Evolutionary conservation across 2,888 invertebrate genomes (phyloP), one percentile per base, ranked within the genome.

Genomic region (Prosopocoilus inquinatus): DNA sequence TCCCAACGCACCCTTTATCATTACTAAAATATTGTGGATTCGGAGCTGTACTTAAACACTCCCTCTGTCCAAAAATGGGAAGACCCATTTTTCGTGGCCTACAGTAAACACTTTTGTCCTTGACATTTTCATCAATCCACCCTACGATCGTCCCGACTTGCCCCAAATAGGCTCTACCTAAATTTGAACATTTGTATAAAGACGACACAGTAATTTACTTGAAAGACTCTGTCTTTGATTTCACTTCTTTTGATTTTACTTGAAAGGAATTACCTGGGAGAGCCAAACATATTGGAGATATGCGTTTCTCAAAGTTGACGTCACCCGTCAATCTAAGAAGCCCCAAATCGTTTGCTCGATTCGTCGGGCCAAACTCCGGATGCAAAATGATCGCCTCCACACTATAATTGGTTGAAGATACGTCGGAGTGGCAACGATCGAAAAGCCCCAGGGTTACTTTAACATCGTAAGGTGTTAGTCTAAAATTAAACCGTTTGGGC

Each of bases 241-340:
- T n/a, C n/a, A n/a, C n/a, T n/a, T n/a, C n/a, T n/a, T n/a, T n/a
- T n/a, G n/a, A n/a, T n/a, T 44, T 34, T 9, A 16, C 34, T 39
- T 41, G 9, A 9, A 51, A 32, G 47, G 9, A 8, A 47, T 32
- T 13, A 79, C 80, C 79, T 51, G 81, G 76, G 53, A 77, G 71
- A 2, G 85, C 82, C 61, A 88, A 67, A 59, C 83, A 83, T 50
- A 87, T 80, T 1, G 86, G 85, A 1, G 79, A 75, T 44, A 86
- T 79, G 28, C 78, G 73, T 55, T 73, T 77, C 59, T 79, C 81
- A 57, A 83, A 81, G 54, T 74, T 72, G 8, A 80, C 76, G 2
- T 80, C 78, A 4, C 60, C 54, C 58, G 79, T 78, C 12, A 87
- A 67, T 47, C 79, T 77, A 33, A 88, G 64, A 7, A 88, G 66